Evolutionary conservation across 1,140 invertebrate species (phyloP).

Genomic region (Drosophila baimaii): DNA sequence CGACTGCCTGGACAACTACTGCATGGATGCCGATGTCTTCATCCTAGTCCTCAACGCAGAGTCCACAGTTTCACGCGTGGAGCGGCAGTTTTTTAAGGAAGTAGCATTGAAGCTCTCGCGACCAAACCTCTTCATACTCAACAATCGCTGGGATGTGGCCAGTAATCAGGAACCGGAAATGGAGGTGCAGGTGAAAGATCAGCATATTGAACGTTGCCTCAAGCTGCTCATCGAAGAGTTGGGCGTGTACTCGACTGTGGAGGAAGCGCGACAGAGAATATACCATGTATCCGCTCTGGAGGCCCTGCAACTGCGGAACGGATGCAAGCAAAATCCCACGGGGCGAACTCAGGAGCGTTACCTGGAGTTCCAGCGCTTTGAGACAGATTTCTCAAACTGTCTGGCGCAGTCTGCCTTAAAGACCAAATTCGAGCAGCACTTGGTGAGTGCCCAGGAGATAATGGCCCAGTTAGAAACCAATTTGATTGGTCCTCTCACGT

Average conservation of each 20-base stretch:
- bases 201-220: slow-evolving; percentile 96
- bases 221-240: slow-evolving; percentile 97
- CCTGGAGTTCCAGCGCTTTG: slow-evolving; percentile 99
- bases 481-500: slow-evolving; percentile 13
- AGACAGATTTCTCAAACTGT: slow-evolving; percentile 98
- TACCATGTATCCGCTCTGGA: slow-evolving; percentile 99
- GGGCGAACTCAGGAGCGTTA: slow-evolving; percentile 92
- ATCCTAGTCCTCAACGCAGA: slow-evolving; percentile 99
- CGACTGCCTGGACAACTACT: slow-evolving; percentile 99
- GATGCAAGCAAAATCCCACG: neutral
- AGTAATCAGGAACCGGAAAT: slow-evolving; percentile 95
- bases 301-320: slow-evolving; percentile 90
- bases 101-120: slow-evolving; percentile 98
- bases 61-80: slow-evolving; percentile 93
- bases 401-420: slow-evolving; percentile 98
- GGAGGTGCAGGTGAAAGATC: slow-evolving; percentile 93
- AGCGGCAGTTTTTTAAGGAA: slow-evolving; percentile 99
- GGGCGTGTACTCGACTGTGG: slow-evolving; percentile 91
- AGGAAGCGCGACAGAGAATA: slow-evolving; percentile 96
- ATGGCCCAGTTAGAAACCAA: slow-evolving; percentile 88
- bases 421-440: slow-evolving; percentile 99
- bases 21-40: slow-evolving; percentile 99
- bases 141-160: slow-evolving; percentile 99
- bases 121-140: slow-evolving; percentile 99
- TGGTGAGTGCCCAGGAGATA: slow-evolving; percentile 94